Conservation (phyloP, 2,113 vertebrate genomes). For the Ursus arctos region DNA sequence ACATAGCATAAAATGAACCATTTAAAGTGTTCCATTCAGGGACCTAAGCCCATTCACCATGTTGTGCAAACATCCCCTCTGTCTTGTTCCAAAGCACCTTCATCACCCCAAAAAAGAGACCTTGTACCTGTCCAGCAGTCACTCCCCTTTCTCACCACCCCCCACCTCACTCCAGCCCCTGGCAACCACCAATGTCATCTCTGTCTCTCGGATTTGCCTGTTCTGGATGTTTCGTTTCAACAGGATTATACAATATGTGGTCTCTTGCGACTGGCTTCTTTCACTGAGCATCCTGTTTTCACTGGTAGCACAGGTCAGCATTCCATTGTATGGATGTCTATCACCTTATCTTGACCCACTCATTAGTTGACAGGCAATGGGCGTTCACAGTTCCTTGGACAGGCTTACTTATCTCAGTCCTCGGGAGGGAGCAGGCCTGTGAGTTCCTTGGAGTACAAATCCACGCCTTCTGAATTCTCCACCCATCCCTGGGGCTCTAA, state of each 20-base stretch:
- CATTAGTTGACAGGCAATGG: no score
- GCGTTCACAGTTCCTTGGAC: not conserved
- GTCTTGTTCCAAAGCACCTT: not conserved
- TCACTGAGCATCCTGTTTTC: not conserved
- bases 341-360: not conserved
- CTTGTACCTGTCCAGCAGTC: not conserved
- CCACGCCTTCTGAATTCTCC: not conserved
- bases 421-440: not conserved
- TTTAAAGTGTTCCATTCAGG: not conserved
- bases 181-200: no score
- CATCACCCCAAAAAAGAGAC: not conserved
- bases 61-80: not conserved
- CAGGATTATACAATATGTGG: no score
- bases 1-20: not conserved
- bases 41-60: no score
- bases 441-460: not conserved
- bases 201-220: not conserved
- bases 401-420: not conserved
- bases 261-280: not conserved
- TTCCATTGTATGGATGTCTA: not conserved
- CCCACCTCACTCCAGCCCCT: not conserved
- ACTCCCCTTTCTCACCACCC: not conserved
- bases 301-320: not conserved
- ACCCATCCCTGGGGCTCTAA: not conserved
- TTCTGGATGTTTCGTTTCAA: not conserved